Conservation (phyloP, 2,113 vertebrate genomes). For the Probosciger aterrimus region DNA sequence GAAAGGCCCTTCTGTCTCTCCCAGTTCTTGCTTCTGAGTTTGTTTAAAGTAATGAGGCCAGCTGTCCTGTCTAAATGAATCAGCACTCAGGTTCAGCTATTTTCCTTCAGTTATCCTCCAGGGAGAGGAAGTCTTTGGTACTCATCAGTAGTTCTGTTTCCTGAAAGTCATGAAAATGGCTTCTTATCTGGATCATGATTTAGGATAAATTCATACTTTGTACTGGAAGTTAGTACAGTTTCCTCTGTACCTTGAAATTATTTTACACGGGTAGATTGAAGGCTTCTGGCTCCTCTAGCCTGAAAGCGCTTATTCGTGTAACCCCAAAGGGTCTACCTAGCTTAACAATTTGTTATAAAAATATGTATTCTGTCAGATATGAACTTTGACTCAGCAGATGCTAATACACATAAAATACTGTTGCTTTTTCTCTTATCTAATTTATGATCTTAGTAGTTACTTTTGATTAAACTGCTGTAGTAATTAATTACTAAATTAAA, state of each 20-base stretch:
- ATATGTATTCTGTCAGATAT: not conserved
- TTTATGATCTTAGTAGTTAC: not conserved
- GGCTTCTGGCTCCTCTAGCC: not conserved
- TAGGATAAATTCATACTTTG: not conserved
- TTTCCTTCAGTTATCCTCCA: not conserved
- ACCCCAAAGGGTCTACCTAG: not conserved
- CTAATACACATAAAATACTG: not conserved
- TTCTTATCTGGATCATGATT: not conserved
- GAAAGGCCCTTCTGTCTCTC: not conserved
- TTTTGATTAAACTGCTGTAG: not conserved
- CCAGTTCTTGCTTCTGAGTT: not conserved
- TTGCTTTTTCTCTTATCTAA: not conserved
- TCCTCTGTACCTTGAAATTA: not conserved
- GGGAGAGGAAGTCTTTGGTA: not conserved
- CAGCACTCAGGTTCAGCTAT: not conserved
- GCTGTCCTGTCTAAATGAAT: not conserved
- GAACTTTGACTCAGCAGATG: not conserved
- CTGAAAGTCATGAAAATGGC: not conserved
- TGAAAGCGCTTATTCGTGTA: not conserved
- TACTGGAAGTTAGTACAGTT: not conserved
- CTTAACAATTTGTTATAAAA: not conserved
- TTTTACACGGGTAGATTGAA: not conserved
- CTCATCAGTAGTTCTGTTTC: not conserved
- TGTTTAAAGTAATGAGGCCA: not conserved
- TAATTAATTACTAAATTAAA: not conserved